Conservation (phyloP, 2,888 invertebrate species). For the Trachelus iudaicus region DNA sequence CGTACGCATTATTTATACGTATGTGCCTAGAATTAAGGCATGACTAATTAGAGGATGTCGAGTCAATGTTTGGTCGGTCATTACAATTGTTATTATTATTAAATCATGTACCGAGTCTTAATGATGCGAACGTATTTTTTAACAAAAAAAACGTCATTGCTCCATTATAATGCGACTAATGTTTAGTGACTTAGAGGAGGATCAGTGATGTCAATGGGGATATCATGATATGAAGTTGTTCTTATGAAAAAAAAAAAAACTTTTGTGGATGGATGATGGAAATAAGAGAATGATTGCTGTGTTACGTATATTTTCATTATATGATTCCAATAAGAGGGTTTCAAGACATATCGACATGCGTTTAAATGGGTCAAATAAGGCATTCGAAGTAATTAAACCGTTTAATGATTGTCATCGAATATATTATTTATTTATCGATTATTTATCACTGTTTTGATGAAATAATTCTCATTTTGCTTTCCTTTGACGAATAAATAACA, state of each 20-base stretch:
- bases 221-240: too few relatives aligned
- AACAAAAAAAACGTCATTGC: background rate
- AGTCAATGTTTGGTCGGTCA: background rate
- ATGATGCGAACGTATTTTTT: background rate
- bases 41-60: background rate
- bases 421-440: background rate
- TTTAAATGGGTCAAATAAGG: background rate
- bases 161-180: background rate
- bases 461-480: background rate
- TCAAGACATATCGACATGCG: background rate
- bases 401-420: background rate
- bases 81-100: background rate
- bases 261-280: too few relatives aligned
- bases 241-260: too few relatives aligned
- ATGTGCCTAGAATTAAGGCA: constrained; percentile 2
- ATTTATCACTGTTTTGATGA: background rate
- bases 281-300: too few relatives aligned
- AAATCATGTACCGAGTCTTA: background rate
- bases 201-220: background rate
- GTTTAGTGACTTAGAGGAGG: background rate
- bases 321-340: background rate
- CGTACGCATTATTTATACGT: constrained; percentile 4
- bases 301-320: background rate
- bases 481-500: background rate
- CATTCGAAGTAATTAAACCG: background rate